These are phyloP conservation scores for Tenrec ecaudatus DNA, from an alignment of 2,113 vertebrate genomes.

Conservation along the genomic window DNA sequence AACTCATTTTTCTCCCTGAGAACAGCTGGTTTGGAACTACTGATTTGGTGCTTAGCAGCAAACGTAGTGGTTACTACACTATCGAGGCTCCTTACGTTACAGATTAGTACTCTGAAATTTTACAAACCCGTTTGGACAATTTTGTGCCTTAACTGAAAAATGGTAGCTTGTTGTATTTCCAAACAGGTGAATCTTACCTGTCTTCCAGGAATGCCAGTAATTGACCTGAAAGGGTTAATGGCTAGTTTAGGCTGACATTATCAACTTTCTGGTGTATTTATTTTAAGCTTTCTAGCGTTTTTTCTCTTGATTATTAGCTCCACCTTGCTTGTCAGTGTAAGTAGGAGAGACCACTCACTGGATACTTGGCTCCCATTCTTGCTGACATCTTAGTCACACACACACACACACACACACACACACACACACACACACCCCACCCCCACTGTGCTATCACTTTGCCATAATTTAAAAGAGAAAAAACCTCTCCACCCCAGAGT, in stretches of 20 bases:
- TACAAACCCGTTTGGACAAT: neutral
- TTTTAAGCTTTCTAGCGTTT: neutral
- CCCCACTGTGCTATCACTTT: neutral
- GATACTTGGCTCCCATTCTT: neutral
- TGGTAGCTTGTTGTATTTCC: too few species aligned
- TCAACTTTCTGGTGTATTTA: neutral
- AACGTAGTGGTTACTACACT: too few species aligned
- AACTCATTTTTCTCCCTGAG: too few species aligned
- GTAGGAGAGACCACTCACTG: neutral
- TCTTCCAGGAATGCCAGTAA: neutral
- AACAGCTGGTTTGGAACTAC: too few species aligned
- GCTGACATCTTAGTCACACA: constrained; percentile 22
- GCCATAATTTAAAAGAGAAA: too few species aligned
- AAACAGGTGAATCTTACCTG: too few species aligned
- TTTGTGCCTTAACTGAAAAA: neutral
- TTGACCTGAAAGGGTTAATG: constrained; percentile 33
- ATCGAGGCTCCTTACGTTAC: too few species aligned
- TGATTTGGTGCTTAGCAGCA: too few species aligned
- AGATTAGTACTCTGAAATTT: constrained; percentile 1
- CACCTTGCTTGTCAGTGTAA: neutral
- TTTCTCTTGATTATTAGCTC: neutral
- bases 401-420: too few species aligned
- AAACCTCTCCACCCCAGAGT: neutral
- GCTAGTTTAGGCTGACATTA: neutral
- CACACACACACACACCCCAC: too few species aligned